Evolutionary conservation across 2,797 vertebrate genomes (phyloP), one percentile per base, ranked within the genome.

Genomic region (Platalea minor): DNA sequence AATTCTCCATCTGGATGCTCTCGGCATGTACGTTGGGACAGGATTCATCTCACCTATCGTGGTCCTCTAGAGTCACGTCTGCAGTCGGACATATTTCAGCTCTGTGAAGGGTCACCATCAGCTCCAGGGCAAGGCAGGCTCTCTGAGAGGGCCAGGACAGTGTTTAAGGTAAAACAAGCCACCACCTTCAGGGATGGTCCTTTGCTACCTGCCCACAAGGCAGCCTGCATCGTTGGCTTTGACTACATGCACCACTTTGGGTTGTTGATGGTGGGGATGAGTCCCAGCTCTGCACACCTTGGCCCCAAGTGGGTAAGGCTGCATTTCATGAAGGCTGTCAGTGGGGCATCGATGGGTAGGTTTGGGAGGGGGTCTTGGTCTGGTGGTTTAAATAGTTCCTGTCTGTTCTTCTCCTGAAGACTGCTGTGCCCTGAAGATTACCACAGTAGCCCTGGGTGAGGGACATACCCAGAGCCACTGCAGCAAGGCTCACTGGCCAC

Each of bases 1-100:
- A 59, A 85, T 89, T 91, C 95, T 97, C 96, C 96, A 96, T 96
- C 94, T 96, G 96, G 93, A 85, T 2, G 4, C n/a, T 43, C 78
- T 76, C 43, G 0, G 78, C 6, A 0, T 3, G 37, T 41, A 26
- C 0, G 1, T 35, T 69, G 92, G 87, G 91, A 50, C 17, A 21
- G 73, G 78, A 95, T 74, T 54, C 43, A 23, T 70, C 78, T 76
- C 72, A 3, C 67, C 67, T 69, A 9, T 10, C 1, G 0, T 51
- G 57, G 48, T 48, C 46, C 35, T 43, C 50, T 56, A 13, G 75
- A 84, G 31, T 51, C 26, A 28, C 18, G 18, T 28, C 46, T 37
- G 46, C 46, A 51, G 46, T 18, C 68, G 53, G 72, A 69, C 73
- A 21, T 15, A 13, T 57, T 72, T 57, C 83, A 88, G 80, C 29